Conservation (phyloP, 2,113 vertebrate species). For the Brachyistius frenatus region DNA sequence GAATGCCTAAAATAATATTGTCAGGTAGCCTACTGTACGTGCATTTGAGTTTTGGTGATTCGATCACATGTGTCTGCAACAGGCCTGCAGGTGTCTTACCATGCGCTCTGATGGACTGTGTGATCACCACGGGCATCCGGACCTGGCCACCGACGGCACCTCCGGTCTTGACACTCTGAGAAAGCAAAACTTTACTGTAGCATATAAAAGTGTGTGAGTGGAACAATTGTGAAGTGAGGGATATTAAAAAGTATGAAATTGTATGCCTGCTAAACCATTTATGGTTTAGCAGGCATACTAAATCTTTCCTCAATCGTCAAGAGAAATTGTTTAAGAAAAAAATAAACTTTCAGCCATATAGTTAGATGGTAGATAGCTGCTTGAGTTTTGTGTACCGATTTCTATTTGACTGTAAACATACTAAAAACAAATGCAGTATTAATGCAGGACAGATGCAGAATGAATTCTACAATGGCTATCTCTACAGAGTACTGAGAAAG, state of each 20-base stretch:
- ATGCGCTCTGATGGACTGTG: conserved; percentile 86
- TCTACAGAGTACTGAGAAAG: not conserved
- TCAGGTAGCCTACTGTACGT: not conserved
- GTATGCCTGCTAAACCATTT: conserved; percentile 11
- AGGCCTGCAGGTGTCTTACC: conserved; percentile 73
- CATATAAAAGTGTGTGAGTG: conserved; percentile 1
- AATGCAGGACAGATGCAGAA: conserved; percentile 14
- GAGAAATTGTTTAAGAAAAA: conserved; percentile 9
- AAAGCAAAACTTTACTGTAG: conserved; percentile 23
- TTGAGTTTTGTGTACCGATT: conserved; percentile 1
- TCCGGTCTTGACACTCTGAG: conserved; percentile 86
- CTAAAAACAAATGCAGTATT: not conserved
- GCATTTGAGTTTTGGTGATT: conserved; percentile 7
- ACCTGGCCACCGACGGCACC: conserved; percentile 84
- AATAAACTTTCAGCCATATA: conserved; percentile 7
- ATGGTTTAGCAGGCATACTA: too few relatives aligned
- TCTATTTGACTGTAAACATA: conserved; percentile 7
- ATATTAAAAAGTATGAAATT: conserved; percentile 29
- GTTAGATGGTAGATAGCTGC: conserved; percentile 10
- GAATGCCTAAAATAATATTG: not conserved
- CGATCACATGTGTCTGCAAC: conserved; percentile 8
- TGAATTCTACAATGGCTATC: conserved; percentile 3
- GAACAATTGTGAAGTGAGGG: conserved; percentile 3
- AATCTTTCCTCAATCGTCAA: conserved; percentile 1
- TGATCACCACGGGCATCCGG: conserved; percentile 89